phyloP scores from a whole-genome alignment of 2,888 invertebrate species.

The Meghimatium bilineatum region DNA sequence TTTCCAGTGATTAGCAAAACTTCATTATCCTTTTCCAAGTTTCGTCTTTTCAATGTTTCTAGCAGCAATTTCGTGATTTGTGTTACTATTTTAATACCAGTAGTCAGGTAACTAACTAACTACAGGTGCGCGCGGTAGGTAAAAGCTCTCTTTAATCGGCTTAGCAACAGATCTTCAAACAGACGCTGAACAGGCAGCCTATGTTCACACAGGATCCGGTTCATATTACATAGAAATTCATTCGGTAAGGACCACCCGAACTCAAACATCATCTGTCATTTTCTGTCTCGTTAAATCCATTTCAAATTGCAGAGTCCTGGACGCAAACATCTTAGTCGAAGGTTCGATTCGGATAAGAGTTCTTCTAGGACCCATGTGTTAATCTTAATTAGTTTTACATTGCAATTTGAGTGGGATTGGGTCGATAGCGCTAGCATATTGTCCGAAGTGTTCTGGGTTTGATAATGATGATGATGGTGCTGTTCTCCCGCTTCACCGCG shows the following conservation, averaged over 20 bases:
- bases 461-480: no score
- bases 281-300: neutral
- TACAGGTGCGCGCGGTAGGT: neutral
- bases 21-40: no score
- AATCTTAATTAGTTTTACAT: no score
- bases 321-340: neutral
- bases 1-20: no score
- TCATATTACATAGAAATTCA: neutral
- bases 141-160: neutral
- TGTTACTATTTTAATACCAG: no score
- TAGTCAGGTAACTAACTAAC: no score
- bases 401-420: no score
- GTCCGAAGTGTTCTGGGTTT: no score
- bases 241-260: neutral
- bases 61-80: no score
- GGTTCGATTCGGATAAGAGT: neutral
- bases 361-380: neutral
- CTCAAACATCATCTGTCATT: neutral
- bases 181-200: neutral
- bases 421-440: no score
- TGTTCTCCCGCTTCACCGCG: no score
- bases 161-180: neutral
- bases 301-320: neutral
- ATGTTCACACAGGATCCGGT: neutral
- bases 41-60: no score